Percentiles rank a stretch among this genome's conserved stretches.
phyloP scores from a whole-genome alignment of 2,113 vertebrate species.

The Tragulus kanchil region DNA sequence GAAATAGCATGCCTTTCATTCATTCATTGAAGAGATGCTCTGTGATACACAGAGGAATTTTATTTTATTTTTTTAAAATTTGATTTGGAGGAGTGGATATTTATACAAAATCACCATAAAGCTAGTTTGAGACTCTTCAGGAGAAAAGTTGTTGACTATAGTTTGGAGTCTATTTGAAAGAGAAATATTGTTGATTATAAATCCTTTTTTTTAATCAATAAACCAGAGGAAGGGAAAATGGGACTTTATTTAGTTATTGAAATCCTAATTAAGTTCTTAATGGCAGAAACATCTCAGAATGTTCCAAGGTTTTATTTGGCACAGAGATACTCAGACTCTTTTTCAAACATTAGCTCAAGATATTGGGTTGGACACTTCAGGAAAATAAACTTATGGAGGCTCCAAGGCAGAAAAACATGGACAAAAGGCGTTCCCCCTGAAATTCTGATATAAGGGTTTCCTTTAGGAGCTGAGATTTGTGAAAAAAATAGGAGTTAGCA shows the following conservation, averaged over 20 bases:
- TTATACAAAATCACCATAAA: background rate
- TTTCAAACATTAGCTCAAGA: conserved; percentile 68
- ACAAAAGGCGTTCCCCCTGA: background rate
- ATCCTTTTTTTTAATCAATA: conserved; percentile 23
- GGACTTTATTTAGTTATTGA: conserved; percentile 64
- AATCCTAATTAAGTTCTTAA: conserved; percentile 65
- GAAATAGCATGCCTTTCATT: background rate
- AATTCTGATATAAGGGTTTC: conserved; percentile 50
- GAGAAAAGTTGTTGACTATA: background rate
- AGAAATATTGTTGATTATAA: conserved; percentile 19
- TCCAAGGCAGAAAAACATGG: conserved; percentile 23
- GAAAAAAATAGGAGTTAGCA: conserved; percentile 21
- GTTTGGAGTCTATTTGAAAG: background rate
- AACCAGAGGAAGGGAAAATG: conserved; percentile 53
- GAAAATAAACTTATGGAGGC: conserved; percentile 67
- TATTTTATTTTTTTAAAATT: conserved; percentile 8
- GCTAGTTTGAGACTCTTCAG: background rate
- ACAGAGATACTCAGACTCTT: conserved; percentile 21
- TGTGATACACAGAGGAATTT: background rate
- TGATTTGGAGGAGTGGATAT: background rate
- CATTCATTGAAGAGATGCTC: background rate
- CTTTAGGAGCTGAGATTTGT: background rate
- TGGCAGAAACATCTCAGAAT: conserved; percentile 66
- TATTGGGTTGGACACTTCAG: conserved; percentile 65
- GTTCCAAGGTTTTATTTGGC: conserved; percentile 74